A percentile compares a stretch with the other conserved stretches of the same genome.
These are phyloP conservation scores for Pantelozetes paolii DNA, from an alignment of 2,888 invertebrate species.

Conservation along the genomic window DNA sequence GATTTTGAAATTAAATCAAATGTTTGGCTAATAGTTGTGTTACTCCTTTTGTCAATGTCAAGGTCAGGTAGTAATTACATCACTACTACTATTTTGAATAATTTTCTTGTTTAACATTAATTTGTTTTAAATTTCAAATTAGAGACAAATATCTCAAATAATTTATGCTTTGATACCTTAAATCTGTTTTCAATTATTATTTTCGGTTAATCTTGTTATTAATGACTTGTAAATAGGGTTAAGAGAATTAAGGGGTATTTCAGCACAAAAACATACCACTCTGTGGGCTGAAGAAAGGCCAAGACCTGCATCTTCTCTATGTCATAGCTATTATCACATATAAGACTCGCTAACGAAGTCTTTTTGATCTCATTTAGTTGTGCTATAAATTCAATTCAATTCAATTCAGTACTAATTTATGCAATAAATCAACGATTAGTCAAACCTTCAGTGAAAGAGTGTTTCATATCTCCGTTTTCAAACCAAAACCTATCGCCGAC, in stretches of 20 bases:
- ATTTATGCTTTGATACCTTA: too few species aligned
- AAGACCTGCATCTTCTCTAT: conserved; percentile 45
- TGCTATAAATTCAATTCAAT: conserved; percentile 37
- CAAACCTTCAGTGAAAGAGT: conserved; percentile 47
- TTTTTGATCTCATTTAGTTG: conserved; percentile 48
- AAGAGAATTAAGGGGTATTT: too few species aligned
- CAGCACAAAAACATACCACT: conserved; percentile 46
- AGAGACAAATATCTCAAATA: too few species aligned
- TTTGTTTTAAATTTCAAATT: not conserved
- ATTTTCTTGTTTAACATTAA: not conserved
- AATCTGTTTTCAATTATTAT: too few species aligned
- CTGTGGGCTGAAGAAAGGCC: conserved; percentile 45
- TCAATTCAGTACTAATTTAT: not conserved
- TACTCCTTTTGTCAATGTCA: not conserved
- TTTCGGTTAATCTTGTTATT: too few species aligned
- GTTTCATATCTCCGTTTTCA: conserved; percentile 47
- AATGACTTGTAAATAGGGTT: too few species aligned
- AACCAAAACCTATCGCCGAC: conserved; percentile 48
- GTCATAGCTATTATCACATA: conserved; percentile 47
- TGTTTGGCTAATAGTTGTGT: not conserved
- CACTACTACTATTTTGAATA: not conserved
- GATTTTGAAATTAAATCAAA: not conserved
- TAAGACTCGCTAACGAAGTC: conserved; percentile 44
- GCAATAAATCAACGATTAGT: not conserved
- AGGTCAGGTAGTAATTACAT: not conserved